These are phyloP conservation scores for Bombus fervidus DNA, from an alignment of 1,140 invertebrate genomes.

Conservation along the genomic window DNA sequence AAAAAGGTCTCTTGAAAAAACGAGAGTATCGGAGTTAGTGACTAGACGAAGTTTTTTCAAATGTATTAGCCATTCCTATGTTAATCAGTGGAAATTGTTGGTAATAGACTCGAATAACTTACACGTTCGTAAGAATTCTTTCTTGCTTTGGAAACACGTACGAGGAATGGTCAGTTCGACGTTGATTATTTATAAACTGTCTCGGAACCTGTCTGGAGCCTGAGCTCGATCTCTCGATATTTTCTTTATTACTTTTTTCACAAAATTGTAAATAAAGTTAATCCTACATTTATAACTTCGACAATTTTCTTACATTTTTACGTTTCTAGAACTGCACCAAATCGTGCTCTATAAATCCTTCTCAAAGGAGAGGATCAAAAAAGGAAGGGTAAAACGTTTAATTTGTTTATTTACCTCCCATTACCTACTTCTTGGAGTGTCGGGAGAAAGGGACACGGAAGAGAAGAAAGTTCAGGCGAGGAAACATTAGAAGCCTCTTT, in stretches of 20 bases:
- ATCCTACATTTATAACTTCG: too few relatives aligned
- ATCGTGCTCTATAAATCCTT: background rate
- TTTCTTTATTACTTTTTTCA: background rate
- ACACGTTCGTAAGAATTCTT: background rate
- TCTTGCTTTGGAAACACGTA: background rate
- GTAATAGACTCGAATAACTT: background rate
- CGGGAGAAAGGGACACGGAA: background rate
- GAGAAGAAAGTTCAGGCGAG: background rate
- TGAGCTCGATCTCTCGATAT: background rate
- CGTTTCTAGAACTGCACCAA: background rate
- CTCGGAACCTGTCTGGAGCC: background rate
- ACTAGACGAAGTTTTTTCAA: background rate
- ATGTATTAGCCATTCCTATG: background rate
- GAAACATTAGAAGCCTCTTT: conserved; percentile 46
- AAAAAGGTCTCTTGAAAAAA: background rate
- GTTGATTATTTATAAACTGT: conserved; percentile 5
- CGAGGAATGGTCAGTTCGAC: background rate
- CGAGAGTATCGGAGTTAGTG: background rate
- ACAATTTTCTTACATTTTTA: background rate
- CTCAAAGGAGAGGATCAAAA: background rate
- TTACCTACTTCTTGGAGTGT: background rate
- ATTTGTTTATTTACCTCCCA: background rate
- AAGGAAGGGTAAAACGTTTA: background rate
- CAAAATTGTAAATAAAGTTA: background rate
- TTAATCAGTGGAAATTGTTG: background rate